Evolutionary conservation across 2,888 invertebrate species (phyloP).

Genomic region (Incurvaria masculella): DNA sequence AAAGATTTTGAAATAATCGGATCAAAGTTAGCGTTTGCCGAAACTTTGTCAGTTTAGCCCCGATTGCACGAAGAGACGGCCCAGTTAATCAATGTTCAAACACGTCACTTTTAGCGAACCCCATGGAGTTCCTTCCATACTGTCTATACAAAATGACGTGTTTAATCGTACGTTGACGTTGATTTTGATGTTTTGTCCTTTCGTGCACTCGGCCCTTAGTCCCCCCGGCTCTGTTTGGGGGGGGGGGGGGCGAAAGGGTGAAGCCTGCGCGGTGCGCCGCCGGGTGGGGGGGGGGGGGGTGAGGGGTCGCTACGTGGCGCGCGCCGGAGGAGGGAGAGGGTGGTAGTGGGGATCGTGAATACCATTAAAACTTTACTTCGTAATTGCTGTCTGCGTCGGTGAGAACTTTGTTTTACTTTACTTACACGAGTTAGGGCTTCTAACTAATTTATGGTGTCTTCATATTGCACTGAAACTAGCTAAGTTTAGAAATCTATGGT

Average conservation of each 20-base stretch:
- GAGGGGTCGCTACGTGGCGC: slow-evolving; percentile 27
- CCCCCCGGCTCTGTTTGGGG: slow-evolving; percentile 21
- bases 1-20: slow-evolving; percentile 42
- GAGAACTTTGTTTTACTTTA: slow-evolving; percentile 54
- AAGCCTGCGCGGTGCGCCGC: background rate
- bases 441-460: slow-evolving; percentile 51
- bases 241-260: background rate
- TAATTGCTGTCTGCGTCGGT: slow-evolving; percentile 50
- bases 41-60: slow-evolving; percentile 41
- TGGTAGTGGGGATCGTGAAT: slow-evolving; percentile 34
- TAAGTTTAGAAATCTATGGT: too few species aligned
- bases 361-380: slow-evolving; percentile 46
- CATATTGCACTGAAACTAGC: slow-evolving; percentile 23
- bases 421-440: too few species aligned
- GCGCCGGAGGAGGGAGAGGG: slow-evolving; percentile 32
- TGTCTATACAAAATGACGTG: too few species aligned
- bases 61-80: too few species aligned
- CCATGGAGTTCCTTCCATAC: too few species aligned
- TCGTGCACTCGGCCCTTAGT: too few species aligned
- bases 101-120: too few species aligned
- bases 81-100: too few species aligned
- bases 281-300: slow-evolving; percentile 13
- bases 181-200: too few species aligned
- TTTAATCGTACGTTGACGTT: too few species aligned
- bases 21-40: slow-evolving; percentile 27